Base-by-base conservation (phyloP, 2,113 vertebrate genomes). In the Macrotus californicus region DNA sequence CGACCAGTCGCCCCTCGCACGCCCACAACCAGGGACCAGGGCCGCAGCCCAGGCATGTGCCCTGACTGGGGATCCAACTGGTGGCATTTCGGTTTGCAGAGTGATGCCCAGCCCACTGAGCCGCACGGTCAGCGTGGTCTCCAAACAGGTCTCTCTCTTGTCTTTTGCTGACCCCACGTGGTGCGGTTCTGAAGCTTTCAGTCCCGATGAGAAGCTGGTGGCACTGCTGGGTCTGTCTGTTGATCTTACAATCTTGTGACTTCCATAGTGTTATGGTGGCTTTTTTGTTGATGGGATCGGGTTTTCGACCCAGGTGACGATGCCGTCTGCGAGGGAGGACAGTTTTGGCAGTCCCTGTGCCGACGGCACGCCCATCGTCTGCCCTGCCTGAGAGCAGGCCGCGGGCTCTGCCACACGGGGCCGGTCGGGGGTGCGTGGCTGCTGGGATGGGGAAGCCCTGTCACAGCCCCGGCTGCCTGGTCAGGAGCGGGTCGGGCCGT, bases 271-370 rank as follows among this genome's bases (percentile, higher is more conserved):
- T 34, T 52, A 29, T 6, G 3, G 36, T 52, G 16, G 46, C 46
- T 31, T 43, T 73, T 82, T 14, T 41, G 19, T 52, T 8, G n/a
- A 16, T 7, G 50, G 18, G 6, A 0, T 22, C 11, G 4, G 39
- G n/a, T 34, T 87, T 66, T 43, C 16, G 50, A 2, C 13, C 0
- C 13, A 19, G 34, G 15, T 6, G 59, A 26, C 13, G 1, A 3
- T 5, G 83, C 36, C 29, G 0, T 11, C 41, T 29, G 16, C 7
- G 59, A 59, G 6, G 26, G 36, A 36, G 67, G 89, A 10, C 15
- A 0, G 12, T 6, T 5, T 31, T 9, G 3, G 56, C 19, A 36
- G 26, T n/a, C 29, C 14, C 21, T 12, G 0, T 12, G 0, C 66
- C 2, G 5, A 3, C 46, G 5, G 66, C 21, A 50, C 12, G 39